Evolutionary conservation across 2,797 vertebrate species (phyloP).

Genomic region (Hippocampus kuda): DNA sequence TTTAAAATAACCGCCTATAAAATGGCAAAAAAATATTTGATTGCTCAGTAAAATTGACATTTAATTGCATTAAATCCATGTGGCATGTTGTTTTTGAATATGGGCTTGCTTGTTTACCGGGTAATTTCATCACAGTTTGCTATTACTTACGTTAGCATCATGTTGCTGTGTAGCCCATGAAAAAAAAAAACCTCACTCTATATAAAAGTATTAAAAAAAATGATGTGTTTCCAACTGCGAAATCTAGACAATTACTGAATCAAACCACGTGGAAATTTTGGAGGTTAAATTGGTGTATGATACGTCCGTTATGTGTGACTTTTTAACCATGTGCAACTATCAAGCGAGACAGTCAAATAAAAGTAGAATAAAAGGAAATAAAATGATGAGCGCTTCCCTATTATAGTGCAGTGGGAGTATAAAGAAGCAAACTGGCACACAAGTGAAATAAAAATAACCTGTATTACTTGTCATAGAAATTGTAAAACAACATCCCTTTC

Average conservation of each 20-base stretch:
- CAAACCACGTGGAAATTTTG: not conserved
- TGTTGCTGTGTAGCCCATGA: not conserved
- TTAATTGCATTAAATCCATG: no score
- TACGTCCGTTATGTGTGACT: not conserved
- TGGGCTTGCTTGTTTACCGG: not conserved
- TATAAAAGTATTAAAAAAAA: not conserved
- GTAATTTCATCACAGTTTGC: not conserved
- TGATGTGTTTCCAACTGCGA: not conserved
- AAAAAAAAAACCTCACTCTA: not conserved
- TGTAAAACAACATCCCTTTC: not conserved
- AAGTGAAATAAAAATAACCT: not conserved
- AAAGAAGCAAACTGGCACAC: not conserved
- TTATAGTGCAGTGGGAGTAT: not conserved
- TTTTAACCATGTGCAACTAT: not conserved
- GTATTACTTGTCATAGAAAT: not conserved
- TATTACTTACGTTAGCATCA: not conserved
- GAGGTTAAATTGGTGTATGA: not conserved
- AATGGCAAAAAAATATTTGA: no score
- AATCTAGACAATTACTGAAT: not conserved
- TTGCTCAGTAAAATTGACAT: no score
- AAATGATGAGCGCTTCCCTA: not conserved
- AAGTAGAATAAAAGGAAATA: not conserved
- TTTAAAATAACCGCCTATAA: no score
- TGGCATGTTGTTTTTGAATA: not conserved
- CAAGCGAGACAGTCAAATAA: not conserved